Conservation (phyloP, 1,140 invertebrate species). For the Halictus rubicundus region DNA sequence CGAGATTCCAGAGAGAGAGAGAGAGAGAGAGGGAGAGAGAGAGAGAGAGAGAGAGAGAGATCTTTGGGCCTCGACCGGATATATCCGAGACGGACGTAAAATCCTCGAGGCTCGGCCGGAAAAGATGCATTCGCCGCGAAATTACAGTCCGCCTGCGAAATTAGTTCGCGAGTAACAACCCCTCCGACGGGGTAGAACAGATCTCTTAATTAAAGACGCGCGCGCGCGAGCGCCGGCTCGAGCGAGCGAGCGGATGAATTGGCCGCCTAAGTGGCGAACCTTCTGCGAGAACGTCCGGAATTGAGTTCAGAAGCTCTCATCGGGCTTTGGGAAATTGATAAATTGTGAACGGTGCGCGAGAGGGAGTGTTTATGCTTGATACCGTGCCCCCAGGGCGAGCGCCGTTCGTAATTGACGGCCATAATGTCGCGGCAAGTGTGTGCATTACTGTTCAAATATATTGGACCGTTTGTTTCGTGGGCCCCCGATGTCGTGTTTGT, state of each 20-base stretch:
- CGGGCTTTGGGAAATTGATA: not conserved
- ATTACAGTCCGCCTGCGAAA: constrained; percentile 18
- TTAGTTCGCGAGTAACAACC: constrained; percentile 19
- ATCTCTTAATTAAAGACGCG: constrained; percentile 43
- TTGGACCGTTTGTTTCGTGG: too few species aligned
- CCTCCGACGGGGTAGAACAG: not conserved
- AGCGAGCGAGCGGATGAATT: not conserved
- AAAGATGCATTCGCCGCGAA: constrained; percentile 9
- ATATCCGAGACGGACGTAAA: not conserved
- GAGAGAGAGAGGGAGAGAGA: not conserved
- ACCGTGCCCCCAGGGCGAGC: not conserved
- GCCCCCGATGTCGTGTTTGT: too few species aligned
- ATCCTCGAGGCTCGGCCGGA: not conserved
- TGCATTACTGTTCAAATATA: too few species aligned
- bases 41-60: too few species aligned
- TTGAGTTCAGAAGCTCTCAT: not conserved
- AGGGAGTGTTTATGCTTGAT: not conserved
- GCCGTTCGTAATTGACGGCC: too few species aligned
- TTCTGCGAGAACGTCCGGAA: not conserved
- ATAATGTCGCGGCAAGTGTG: too few species aligned
- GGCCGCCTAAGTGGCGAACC: not conserved
- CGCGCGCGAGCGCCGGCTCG: not conserved
- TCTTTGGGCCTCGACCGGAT: not conserved
- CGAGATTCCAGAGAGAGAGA: not conserved
- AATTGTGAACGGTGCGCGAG: not conserved